Conservation (phyloP, 2,797 vertebrate species). For the Echiichthys vipera region DNA sequence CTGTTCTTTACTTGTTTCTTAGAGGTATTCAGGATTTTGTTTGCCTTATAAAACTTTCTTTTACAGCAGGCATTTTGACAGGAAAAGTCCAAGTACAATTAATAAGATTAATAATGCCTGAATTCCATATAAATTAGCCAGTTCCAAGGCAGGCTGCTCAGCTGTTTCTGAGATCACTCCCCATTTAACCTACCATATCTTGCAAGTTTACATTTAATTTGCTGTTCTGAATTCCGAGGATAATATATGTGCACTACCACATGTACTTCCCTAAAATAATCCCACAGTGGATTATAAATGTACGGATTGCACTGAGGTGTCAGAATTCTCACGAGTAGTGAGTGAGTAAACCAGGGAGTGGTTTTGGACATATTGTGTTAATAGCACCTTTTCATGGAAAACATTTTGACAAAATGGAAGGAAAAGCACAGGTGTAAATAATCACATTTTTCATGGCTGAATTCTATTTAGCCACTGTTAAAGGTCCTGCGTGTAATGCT, state of each 20-base stretch:
- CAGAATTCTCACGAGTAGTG: not conserved
- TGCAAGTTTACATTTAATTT: not conserved
- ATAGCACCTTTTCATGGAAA: not conserved
- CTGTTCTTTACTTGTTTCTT: not conserved
- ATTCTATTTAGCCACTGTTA: not conserved
- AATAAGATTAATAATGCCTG: not conserved
- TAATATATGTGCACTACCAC: not conserved
- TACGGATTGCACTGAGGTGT: too few species aligned
- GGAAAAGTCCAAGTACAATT: not conserved
- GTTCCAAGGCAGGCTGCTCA: too few species aligned
- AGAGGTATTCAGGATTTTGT: not conserved
- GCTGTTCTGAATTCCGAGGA: not conserved
- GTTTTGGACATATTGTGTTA: not conserved
- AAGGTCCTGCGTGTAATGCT: too few species aligned
- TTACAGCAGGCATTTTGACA: not conserved
- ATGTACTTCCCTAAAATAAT: not conserved
- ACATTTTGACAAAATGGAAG: not conserved
- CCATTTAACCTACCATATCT: not conserved
- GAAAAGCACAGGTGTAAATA: not conserved
- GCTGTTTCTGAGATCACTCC: not conserved
- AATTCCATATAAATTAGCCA: not conserved
- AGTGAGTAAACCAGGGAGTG: not conserved
- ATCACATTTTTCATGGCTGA: not conserved
- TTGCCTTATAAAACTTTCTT: not conserved
- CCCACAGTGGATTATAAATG: too few species aligned